Percentiles rank a stretch among this genome's conserved stretches.
Conservation (phyloP, 2,113 vertebrate genomes). For the Felis chaus region DNA sequence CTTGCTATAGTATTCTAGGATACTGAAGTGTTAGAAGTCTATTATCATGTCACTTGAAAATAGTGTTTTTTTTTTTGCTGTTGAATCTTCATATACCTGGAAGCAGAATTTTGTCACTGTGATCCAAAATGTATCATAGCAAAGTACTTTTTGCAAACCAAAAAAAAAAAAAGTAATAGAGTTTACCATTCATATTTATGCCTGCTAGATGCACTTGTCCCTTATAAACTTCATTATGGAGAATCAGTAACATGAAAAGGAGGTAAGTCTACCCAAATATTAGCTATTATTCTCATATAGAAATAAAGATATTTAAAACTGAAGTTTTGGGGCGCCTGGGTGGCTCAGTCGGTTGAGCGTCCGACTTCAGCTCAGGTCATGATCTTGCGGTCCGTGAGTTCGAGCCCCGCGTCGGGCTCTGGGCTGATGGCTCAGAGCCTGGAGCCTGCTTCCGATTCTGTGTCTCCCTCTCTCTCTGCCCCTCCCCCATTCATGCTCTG, state of each 20-base stretch:
- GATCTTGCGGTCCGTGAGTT: too few species aligned
- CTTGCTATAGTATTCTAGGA: background rate
- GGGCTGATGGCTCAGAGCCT: too few species aligned
- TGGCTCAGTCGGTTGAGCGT: too few species aligned
- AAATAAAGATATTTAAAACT: slow-evolving; percentile 8
- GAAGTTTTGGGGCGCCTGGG: too few species aligned
- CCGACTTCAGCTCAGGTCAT: too few species aligned
- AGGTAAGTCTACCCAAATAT: background rate
- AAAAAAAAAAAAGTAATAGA: background rate
- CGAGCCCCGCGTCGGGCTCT: too few species aligned
- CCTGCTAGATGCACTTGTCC: background rate
- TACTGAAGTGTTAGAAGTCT: background rate
- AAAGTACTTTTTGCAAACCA: background rate
- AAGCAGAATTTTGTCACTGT: background rate
- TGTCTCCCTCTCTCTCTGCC: too few species aligned
- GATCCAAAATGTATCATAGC: background rate
- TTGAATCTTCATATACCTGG: background rate
- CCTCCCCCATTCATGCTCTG: too few species aligned
- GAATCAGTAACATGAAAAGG: background rate
- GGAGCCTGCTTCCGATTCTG: too few species aligned
- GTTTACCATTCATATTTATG: background rate
- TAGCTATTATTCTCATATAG: background rate
- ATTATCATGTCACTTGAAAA: slow-evolving; percentile 9
- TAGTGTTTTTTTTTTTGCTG: background rate
- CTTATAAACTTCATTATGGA: background rate